A percentile compares a stretch with the other conserved stretches of the same genome.
These are phyloP conservation scores for Gallinago jamesoni DNA, from an alignment of 2,113 vertebrate species.

Conservation along the genomic window DNA sequence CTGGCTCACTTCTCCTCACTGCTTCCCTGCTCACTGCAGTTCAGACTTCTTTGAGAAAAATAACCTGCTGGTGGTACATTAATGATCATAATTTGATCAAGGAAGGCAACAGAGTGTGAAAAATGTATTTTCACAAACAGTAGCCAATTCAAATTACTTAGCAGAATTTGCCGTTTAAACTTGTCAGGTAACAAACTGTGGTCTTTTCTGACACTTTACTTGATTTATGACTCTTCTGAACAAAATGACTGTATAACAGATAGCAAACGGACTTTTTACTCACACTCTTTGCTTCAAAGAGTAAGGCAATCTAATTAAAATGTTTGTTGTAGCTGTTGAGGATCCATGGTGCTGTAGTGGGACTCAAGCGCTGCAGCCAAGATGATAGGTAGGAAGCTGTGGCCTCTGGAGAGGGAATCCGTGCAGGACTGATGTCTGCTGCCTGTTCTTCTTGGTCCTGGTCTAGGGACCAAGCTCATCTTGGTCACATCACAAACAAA, in stretches of 20 bases:
- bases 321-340: background rate
- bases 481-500: background rate
- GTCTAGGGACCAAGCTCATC: background rate
- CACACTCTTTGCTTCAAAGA: background rate
- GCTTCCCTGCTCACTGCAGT: background rate
- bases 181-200: background rate
- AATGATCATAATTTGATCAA: background rate
- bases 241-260: background rate
- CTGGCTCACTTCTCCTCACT: background rate
- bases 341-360: background rate
- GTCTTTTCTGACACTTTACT: background rate
- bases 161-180: background rate
- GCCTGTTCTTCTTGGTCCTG: background rate
- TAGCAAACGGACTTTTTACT: background rate
- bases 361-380: rapidly evolving
- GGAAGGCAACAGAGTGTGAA: background rate
- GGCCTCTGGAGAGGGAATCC: background rate
- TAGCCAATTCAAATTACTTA: background rate
- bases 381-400: background rate
- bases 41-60: slow-evolving; percentile 8
- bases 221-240: background rate
- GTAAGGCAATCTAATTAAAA: background rate
- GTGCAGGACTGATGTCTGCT: background rate
- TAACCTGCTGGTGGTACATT: background rate
- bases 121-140: background rate